Base-by-base conservation (phyloP, 2,113 vertebrate species). In the Brachyistius frenatus region DNA sequence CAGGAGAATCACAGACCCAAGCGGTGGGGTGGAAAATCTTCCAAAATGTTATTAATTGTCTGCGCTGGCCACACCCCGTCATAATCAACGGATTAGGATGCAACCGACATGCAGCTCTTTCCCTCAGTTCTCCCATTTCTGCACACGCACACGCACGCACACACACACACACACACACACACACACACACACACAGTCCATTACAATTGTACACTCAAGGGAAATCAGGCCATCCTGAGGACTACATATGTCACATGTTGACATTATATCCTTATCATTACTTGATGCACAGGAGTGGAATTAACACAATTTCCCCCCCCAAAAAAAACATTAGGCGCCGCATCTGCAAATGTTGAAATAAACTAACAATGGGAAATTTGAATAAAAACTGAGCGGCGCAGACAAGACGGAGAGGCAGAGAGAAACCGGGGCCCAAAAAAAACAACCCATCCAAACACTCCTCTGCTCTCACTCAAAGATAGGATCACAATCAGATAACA, bases 201-300 rank as follows among this genome's bases (percentile, higher is more conserved):
- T 60, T 71, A 66, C 44, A 77, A 75, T 15, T 33, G 54, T 49
- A 44, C 56, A 78, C 84, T 70, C 64, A 7, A 44, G 84, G 76
- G 80, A 84, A 89, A 89, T 84, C 54, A 66, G 30, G 66, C 65
- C 65, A 81, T 73, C 66, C 52, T 35, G 54, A 69, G n/a, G 60
- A 56, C 76, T 56, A 61, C 75, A 84, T 76, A 66, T 87, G 85
- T 88, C 83, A 89, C 60, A 81, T 84, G 86, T 79, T 91, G 80
- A 88, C 70, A 91, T 86, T 83, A 88, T 82, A 81, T 75, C 57
- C 41, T 84, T 80, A 81, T 83, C 80, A 87, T 90, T 87, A 76
- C 66, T 67, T 62, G 83, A 85, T 39, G 76, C 86, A 85, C 7
- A 47, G 67, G 52, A 74, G 72, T 78, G 78, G 83, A 89, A 88